Evolutionary conservation across 2,888 invertebrate species (phyloP).

Genomic region (Stenotaenia linearis): DNA sequence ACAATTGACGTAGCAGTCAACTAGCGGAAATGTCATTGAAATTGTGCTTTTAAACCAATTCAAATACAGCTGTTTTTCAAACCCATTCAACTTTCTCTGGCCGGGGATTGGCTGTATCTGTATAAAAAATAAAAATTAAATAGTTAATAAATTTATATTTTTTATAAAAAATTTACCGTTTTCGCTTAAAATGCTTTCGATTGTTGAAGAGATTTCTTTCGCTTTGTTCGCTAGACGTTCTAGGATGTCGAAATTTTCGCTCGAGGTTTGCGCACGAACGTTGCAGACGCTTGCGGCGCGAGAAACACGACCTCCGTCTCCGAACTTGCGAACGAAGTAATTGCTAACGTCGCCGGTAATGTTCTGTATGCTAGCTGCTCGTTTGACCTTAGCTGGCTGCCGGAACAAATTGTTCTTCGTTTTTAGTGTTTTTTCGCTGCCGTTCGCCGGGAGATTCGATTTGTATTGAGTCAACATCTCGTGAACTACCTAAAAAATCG

Average conservation of each 20-base stretch:
- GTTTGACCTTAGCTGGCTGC: not conserved
- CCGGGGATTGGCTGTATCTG: not conserved
- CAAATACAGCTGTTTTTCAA: not conserved
- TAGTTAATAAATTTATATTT: not conserved
- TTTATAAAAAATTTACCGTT: not conserved
- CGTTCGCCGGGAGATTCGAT: not conserved
- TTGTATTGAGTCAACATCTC: not conserved
- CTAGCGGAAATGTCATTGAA: not conserved
- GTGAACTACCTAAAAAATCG: not conserved
- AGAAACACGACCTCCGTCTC: not conserved
- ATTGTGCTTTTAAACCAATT: too few species aligned
- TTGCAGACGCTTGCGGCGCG: slow-evolving; percentile 11
- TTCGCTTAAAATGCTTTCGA: not conserved
- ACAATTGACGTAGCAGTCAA: too few species aligned
- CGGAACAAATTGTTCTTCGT: not conserved
- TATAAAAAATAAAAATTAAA: not conserved
- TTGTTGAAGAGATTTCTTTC: not conserved
- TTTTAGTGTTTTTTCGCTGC: not conserved
- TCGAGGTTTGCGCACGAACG: not conserved
- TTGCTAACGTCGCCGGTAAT: not conserved
- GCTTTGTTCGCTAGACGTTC: not conserved
- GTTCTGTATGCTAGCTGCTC: not conserved
- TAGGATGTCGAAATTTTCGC: not conserved
- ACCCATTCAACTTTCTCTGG: not conserved
- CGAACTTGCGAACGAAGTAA: not conserved